Base-by-base conservation (phyloP, 1,140 invertebrate species). In the Thalassaphorura encarpata region DNA sequence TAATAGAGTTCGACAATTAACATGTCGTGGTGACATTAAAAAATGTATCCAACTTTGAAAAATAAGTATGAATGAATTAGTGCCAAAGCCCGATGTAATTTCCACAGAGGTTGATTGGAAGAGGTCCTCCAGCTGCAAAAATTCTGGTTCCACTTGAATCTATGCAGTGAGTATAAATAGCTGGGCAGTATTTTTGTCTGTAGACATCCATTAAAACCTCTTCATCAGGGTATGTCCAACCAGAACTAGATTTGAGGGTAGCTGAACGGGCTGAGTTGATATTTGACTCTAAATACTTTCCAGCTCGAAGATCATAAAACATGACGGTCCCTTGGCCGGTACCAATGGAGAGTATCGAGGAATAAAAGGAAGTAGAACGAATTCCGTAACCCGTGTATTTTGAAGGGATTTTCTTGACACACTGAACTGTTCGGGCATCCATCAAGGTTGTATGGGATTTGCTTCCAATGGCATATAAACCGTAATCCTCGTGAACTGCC, bases 141-240 rank as follows among this genome's bases (percentile, higher is more conserved):
- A 97, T 73, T 55, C 89, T 73, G 6, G 89, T 94, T 23, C 90
- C 89, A 47, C 83, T 89, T 61, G 81, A 80, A 73, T 97, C 92
- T 70, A 95, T 96, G 70, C 89, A 92, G 69, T 97, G 93, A 1
- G 92, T 95, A 70, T 97, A 97, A 67, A 96, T 91, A 16, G 92
- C 91, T 42, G 91, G 88, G 19, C 86, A 85, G 69, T 91, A 89
- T 70, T 89, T 64, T 29, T 88, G 1, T 85, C 80, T 41, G 29
- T 58, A 60, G 16, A 58, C 40, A 39, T 62, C 63, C 52, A 65
- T 56, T 1, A 61, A 48, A 19, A 61, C 52, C 43, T 64, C 63
- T 52, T 65, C 63, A 28, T 62, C 58, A 0, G 54, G 60, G 36
- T 60, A 62, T 4, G 63, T 65, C 63, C 63, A 65, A 28, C 63